Evolutionary conservation across 2,113 vertebrate genomes (phyloP).

Genomic region (Mirza zaza): DNA sequence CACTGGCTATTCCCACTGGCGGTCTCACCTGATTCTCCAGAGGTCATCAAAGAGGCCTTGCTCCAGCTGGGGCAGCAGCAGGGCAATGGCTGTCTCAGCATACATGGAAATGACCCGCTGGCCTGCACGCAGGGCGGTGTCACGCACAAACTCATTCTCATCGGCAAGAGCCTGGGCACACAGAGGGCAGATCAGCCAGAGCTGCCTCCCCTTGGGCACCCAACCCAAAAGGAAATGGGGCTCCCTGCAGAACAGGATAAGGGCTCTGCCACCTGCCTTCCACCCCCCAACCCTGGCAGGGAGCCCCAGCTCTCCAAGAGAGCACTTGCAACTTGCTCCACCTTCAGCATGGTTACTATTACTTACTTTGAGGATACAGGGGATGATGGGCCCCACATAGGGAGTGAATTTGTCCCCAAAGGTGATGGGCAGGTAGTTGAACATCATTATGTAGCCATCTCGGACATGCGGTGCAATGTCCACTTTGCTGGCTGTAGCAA

Average conservation of each 20-base stretch:
- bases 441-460: constrained; percentile 99
- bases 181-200: neutral
- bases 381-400: constrained; percentile 98
- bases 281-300: neutral
- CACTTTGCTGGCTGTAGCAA: constrained; percentile 96
- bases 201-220: neutral
- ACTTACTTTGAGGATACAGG: constrained; percentile 97
- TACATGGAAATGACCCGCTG: constrained; percentile 98
- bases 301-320: neutral
- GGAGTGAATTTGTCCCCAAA: constrained; percentile 98
- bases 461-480: constrained; percentile 98
- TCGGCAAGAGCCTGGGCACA: constrained; percentile 94
- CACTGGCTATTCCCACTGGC: neutral
- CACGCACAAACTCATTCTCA: constrained; percentile 98
- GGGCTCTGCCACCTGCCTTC: neutral
- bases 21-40: constrained; percentile 95
- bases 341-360: neutral
- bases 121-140: constrained; percentile 95
- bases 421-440: constrained; percentile 98
- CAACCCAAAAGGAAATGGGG: neutral
- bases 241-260: neutral
- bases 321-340: neutral
- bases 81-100: constrained; percentile 94
- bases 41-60: constrained; percentile 98
- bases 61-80: constrained; percentile 97